Base-by-base conservation (phyloP, 2,888 invertebrate genomes). In the Megaustenia siamemsis region DNA sequence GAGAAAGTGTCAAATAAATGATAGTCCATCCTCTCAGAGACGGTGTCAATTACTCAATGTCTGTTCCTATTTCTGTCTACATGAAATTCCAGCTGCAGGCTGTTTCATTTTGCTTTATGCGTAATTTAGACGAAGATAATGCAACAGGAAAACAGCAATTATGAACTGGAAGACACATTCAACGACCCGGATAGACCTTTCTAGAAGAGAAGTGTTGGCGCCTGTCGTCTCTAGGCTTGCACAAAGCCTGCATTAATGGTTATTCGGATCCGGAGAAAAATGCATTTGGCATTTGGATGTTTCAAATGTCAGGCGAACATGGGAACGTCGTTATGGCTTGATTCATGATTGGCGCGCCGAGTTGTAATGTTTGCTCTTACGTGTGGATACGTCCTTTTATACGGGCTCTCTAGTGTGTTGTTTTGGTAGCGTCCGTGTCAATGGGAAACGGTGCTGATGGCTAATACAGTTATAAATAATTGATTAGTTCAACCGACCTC, bases 281-380 rank as follows among this genome's bases (percentile, higher is more conserved):
- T 40, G 71, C 71, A 45, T 12, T n/a, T 71, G 40, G 71, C 71
- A 43, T 71, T 43, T 71, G n/a, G 43, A 43, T 28, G 71, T 71
- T 28, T 45, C n/a, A 43, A 71, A 71, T 71, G 71, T 45, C 71
- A 69, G 10, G n/a, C n/a, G n/a, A 71, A 43, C 24, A 71, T n/a
- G n/a, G 40, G 15, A 43, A 43, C n/a, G 43, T 12, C 15, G 40
- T 43, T 71, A 43, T 28, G 24, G 6, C 38, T 71, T 43, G 43
- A 40, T 40, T 28, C 71, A n/a, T 43, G 43, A 12, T 71, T 45
- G 71, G 43, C 43, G 43, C 15, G n/a, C 35, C 28, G 5, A 15
- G 8, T 3, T n/a, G 35, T 38, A 24, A 60, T 10, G 60, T n/a
- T 5, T 60, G 15, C 60, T 60, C 24, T 60, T n/a, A 18, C 5